A percentile compares a stretch with the other conserved stretches of the same genome.
Evolutionary conservation across 2,888 invertebrate genomes (phyloP).

Genomic region (Incurvaria masculella): DNA sequence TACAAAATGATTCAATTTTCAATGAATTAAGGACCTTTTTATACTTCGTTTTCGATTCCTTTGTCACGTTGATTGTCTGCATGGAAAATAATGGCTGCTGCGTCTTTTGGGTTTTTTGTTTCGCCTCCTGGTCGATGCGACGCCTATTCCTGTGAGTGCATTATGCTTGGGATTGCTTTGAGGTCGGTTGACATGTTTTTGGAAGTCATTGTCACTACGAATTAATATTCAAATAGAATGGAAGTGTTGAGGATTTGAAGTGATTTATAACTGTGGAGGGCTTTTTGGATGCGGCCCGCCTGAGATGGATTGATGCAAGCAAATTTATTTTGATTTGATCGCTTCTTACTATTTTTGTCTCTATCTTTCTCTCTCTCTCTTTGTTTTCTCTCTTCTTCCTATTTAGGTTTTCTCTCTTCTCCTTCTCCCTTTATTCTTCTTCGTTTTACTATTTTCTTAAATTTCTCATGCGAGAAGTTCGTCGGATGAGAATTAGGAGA

Average conservation of each 20-base stretch:
- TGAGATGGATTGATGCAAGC: too few species aligned
- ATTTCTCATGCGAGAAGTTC: too few species aligned
- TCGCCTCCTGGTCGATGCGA: neutral
- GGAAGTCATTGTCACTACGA: neutral
- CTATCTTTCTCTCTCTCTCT: too few species aligned
- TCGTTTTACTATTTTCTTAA: too few species aligned
- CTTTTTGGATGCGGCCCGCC: too few species aligned
- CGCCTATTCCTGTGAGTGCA: neutral
- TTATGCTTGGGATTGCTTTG: neutral
- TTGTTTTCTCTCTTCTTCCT: too few species aligned
- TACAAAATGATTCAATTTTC: constrained; percentile 27
- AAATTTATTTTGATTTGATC: too few species aligned
- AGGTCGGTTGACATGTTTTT: neutral
- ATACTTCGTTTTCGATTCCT: constrained; percentile 13
- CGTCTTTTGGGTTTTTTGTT: neutral
- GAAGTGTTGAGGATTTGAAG: neutral
- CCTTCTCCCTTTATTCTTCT: too few species aligned
- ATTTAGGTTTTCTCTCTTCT: too few species aligned
- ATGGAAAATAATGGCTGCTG: neutral
- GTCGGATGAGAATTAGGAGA: too few species aligned
- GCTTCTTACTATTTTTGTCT: too few species aligned
- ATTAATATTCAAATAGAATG: neutral
- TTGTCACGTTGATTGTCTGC: constrained; percentile 24
- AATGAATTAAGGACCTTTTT: constrained; percentile 25
- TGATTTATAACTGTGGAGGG: too few species aligned